Base-by-base conservation (phyloP, 2,797 vertebrate genomes). In the Xiphophorus birchmanni region DNA sequence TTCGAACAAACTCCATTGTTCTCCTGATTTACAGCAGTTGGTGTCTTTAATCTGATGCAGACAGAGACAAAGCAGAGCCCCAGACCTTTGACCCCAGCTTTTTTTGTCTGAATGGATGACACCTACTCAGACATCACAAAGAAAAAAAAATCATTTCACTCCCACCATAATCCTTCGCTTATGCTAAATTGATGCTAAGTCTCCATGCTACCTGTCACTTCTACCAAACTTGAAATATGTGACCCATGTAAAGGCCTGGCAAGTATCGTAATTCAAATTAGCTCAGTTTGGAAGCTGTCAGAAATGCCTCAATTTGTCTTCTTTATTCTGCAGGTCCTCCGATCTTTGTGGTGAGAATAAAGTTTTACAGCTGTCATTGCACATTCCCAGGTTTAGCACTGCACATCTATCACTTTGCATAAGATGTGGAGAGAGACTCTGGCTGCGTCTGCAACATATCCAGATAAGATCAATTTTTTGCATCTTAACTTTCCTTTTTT, bases 171-270 rank as follows among this genome's bases (percentile, higher is more conserved):
- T 23, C 11, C 5, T 35, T 37, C 23, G 6, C 23, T 52, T 74
- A 23, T 67, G 17, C 74, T 50, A 45, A 65, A 86, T 54, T 80
- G 84, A 63, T 67, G 77, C 78, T 81, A 77, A 81, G 54, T 73
- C 76, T 80, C 45, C 45, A 18, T 35, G 60, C 65, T 69, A 69
- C 67, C 67, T 71, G 67, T 71, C 2, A 80, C 50, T 75, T 87
- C 83, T 85, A 89, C 89, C 86, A 89, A 83, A 89, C 79, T 89
- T 85, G 84, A 91, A 89, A 88, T 92, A 89, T 88, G 91, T 86
- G 90, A 90, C 79, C 88, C 84, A 87, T 89, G 84, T 90, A 45
- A 89, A 82, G 44, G 65, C 81, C 72, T 0, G 23, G 65, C 76
- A 72, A 81, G 83, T 84, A 81, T 90, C 84, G 76, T 44, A 71